phyloP scores from a whole-genome alignment of 1,140 invertebrate genomes.

The Leptopilina boulardi region DNA sequence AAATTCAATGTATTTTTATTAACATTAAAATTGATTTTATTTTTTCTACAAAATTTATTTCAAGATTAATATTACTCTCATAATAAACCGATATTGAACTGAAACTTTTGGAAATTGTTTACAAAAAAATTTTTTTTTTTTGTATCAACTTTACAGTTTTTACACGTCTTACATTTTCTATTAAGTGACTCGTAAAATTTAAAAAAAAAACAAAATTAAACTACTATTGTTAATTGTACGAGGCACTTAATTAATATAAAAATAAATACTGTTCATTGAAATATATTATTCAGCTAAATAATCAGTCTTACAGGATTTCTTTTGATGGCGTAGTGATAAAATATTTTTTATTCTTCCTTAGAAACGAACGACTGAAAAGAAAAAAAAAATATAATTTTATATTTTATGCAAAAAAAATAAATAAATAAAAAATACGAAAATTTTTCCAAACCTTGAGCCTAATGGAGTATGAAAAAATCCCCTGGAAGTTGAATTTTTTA shows the following conservation, averaged over 20 bases:
- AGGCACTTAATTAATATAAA: constrained; percentile 4
- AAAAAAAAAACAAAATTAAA: constrained; percentile 26
- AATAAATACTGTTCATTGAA: not conserved
- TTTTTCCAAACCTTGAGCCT: constrained; percentile 54
- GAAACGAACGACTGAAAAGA: constrained; percentile 57
- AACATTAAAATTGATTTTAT: not conserved
- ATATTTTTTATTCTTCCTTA: constrained; percentile 64
- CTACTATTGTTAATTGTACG: constrained; percentile 29
- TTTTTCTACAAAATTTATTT: too few relatives aligned
- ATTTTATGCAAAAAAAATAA: constrained; percentile 33
- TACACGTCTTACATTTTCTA: constrained; percentile 2
- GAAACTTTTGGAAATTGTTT: not conserved
- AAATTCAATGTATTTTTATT: not conserved
- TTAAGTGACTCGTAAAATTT: not conserved
- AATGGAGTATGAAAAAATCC: constrained; percentile 72
- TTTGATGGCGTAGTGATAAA: constrained; percentile 63
- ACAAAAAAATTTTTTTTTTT: not conserved
- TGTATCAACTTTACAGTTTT: not conserved
- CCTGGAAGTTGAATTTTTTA: constrained; percentile 71
- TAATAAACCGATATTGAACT: not conserved
- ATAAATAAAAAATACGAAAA: not conserved
- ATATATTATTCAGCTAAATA: not conserved
- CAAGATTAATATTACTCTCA: not conserved
- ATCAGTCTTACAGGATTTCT: not conserved
- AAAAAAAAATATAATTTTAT: not conserved